Evolutionary conservation across 2,797 vertebrate genomes (phyloP).

Genomic region (Phataginus tricuspis): DNA sequence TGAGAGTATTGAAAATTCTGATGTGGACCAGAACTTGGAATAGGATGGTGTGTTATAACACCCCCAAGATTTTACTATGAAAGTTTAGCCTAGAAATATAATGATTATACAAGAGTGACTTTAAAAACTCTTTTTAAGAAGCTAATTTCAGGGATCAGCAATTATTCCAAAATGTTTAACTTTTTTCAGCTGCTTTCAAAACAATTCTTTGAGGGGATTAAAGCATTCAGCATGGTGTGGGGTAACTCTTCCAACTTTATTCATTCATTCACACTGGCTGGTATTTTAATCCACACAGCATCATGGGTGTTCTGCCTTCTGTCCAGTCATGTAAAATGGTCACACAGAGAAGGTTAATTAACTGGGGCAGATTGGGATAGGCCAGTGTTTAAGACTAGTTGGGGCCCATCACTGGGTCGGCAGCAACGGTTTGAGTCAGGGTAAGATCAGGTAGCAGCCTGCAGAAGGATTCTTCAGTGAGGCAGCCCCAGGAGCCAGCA

Average conservation of each 20-base stretch:
- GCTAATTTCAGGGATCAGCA: slow-evolving; percentile 60
- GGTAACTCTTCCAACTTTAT: background rate
- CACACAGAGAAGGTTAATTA: slow-evolving; percentile 73
- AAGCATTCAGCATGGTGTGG: background rate
- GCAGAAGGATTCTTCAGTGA: background rate
- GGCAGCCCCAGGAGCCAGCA: background rate
- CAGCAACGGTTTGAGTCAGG: slow-evolving; percentile 26
- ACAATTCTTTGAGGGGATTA: background rate
- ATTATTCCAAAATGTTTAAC: slow-evolving; percentile 57
- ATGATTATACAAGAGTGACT: slow-evolving; percentile 22
- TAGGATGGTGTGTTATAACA: background rate
- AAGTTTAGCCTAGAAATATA: slow-evolving; percentile 56
- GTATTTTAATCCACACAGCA: slow-evolving; percentile 53
- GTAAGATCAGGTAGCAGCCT: slow-evolving; percentile 15
- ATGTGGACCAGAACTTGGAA: background rate
- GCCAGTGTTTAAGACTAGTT: slow-evolving; percentile 24
- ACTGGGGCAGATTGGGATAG: slow-evolving; percentile 59
- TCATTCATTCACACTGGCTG: slow-evolving; percentile 33
- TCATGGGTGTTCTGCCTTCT: slow-evolving; percentile 68
- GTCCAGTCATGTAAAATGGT: slow-evolving; percentile 65
- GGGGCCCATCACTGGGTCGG: background rate
- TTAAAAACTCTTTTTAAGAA: slow-evolving; percentile 62
- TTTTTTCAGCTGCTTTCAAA: slow-evolving; percentile 40
- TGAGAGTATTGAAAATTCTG: background rate
- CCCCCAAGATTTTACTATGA: slow-evolving; percentile 10